Evolutionary conservation across 2,113 vertebrate species (phyloP), one percentile per base, ranked within the genome.

Genomic region (Nibea albiflora): DNA sequence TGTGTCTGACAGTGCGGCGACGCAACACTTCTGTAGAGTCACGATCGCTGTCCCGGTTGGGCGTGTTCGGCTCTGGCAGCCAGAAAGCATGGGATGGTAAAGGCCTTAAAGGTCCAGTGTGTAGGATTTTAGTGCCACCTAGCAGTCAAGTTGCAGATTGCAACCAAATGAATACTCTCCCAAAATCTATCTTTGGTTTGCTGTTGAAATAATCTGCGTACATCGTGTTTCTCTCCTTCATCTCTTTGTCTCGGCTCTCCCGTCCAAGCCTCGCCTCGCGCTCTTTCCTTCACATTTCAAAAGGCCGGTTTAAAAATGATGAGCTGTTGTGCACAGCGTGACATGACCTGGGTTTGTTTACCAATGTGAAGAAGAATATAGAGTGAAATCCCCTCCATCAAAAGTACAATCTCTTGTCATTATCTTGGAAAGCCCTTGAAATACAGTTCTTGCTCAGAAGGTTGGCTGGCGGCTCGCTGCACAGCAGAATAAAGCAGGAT

Each of bases 321-420:
- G 62, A 68, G 57, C 49, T 28, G 11, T 28, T 68, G 44, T 56
- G 54, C 69, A 47, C 62, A 52, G 28, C 3, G 5, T 54, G 35
- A 57, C 53, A 63, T 77, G 63, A 76, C 70, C 62, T 49, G 12
- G 35, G 28, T 47, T 58, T 47, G 62, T 82, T 86, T 76, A 69
- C 62, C 39, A 58, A 52, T 49, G 50, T 81, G 68, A 73, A 76
- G 75, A 66, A 73, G 54, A 65, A 60, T 74, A 78, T 39, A 19
- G 31, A 78, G 26, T 46, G n/a, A 83, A 80, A 83, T 75, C 73
- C 28, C 53, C 49, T 70, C 67, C 53, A 81, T 86, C 70, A 65
- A 84, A 73, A 83, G 69, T 26, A 50, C 50, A 57, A 85, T 89
- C 77, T 82, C 65, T 69, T 53, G 64, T 84, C 71, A 78, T 87